phyloP scores from a whole-genome alignment of 1,140 invertebrate genomes.

The Drosophila suzukii region DNA sequence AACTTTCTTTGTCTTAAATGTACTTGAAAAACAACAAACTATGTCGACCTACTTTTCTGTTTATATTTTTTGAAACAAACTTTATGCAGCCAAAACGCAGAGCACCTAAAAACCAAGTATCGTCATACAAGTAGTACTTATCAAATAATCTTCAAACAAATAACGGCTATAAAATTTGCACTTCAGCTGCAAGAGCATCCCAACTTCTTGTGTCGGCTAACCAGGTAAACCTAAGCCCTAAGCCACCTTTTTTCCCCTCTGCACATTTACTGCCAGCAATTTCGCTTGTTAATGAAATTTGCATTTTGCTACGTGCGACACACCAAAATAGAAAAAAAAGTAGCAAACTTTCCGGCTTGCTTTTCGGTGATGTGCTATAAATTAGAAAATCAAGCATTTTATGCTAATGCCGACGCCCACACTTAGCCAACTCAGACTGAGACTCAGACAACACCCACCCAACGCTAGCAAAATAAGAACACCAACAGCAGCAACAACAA shows the following conservation, averaged over 20 bases:
- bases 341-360: conserved; percentile 57
- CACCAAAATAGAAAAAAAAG: conserved; percentile 46
- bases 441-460: conserved; percentile 34
- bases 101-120: neutral
- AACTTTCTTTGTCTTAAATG: too few relatives aligned
- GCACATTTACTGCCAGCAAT: conserved; percentile 66
- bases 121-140: neutral
- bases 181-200: conserved; percentile 20
- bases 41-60: too few relatives aligned
- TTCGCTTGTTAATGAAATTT: conserved; percentile 83
- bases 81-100: neutral
- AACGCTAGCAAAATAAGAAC: conserved; percentile 19
- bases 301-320: conserved; percentile 79
- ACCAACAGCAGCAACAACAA: conserved; percentile 39
- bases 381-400: conserved; percentile 82
- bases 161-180: neutral
- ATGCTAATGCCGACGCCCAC: conserved; percentile 71
- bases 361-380: conserved; percentile 79
- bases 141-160: neutral
- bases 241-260: conserved; percentile 25
- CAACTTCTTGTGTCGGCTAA: conserved; percentile 11
- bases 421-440: conserved; percentile 38
- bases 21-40: too few relatives aligned
- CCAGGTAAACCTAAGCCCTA: conserved; percentile 34
- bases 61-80: neutral